These are phyloP conservation scores for Ischnus inquisitorius DNA, from an alignment of 2,888 invertebrate species.

Conservation along the genomic window DNA sequence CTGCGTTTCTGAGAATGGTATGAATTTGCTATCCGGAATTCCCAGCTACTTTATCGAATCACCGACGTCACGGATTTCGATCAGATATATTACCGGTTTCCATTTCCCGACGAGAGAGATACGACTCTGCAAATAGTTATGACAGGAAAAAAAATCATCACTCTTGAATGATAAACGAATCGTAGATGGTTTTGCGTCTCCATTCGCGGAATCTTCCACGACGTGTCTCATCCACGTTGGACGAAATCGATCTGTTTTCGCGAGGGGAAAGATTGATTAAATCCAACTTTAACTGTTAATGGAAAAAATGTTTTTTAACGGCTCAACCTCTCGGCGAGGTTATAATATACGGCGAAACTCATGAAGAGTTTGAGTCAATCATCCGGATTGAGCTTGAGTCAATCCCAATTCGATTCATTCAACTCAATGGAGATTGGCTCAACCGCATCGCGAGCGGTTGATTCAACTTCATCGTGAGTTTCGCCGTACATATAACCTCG, in stretches of 20 bases:
- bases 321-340: no score
- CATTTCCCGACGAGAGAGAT: slow-evolving; percentile 12
- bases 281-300: no score
- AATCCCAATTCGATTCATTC: no score
- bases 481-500: no score
- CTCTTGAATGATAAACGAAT: slow-evolving; percentile 42
- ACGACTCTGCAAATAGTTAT: slow-evolving; percentile 44
- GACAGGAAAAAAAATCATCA: slow-evolving; percentile 49
- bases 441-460: no score
- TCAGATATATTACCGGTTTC: slow-evolving; percentile 29
- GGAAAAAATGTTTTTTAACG: no score
- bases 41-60: slow-evolving; percentile 36
- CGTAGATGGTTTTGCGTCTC: slow-evolving; percentile 29
- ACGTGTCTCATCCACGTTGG: slow-evolving; percentile 22
- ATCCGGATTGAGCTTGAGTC: no score
- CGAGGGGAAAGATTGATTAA: not conserved
- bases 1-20: slow-evolving; percentile 1
- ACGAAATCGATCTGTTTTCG: not conserved
- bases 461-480: no score
- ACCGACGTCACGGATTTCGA: slow-evolving; percentile 36
- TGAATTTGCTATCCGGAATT: slow-evolving; percentile 1
- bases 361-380: no score
- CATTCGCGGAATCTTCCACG: slow-evolving; percentile 1
- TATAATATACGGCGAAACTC: no score
- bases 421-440: no score